Base-by-base conservation (phyloP, 2,113 vertebrate genomes). In the Alligator sinensis region DNA sequence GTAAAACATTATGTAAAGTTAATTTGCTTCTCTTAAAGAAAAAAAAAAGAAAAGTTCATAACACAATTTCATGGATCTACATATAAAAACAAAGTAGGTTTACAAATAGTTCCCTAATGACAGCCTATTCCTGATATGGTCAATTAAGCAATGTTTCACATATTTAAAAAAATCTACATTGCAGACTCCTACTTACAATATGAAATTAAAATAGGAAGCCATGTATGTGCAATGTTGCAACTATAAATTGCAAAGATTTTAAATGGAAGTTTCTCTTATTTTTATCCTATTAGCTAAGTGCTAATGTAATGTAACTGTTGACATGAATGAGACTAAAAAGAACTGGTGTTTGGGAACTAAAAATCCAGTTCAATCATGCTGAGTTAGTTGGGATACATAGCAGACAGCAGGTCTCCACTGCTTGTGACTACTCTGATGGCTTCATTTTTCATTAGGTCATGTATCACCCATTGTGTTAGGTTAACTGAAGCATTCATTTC, bases 31-130 rank as follows among this genome's bases (percentile, higher is more conserved):
- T 77, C 38, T 64, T 25, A 38, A 77, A 64, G 84, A 3, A 85
- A 86, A 77, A 68, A 38, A 78, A 88, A 0, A 63, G 1, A 84
- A 70, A 68, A 25, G 90, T 38, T 38, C 7, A 38, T 38, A 38
- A 38, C 38, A 38, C 38, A 2, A 93, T 81, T 85, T 83, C 64
- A 87, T 55, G 5, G n/a, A 84, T 81, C 80, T 1, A 0, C 63
- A 54, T 55, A 91, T 86, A 60, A 92, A 84, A 58, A 90, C 14
- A 88, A 84, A 90, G 66, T 25, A 27, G 62, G 8, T 18, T 95
- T 91, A n/a, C 63, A 89, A 86, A 89, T 84, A 86, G 92, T 79
- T 92, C 84, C 58, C 60, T 81, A 89, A 83, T 59, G 9, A 91
- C 34, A 82, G 28, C 9, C 4, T 58, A 72, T 25, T 93, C 57